Percentiles rank a stretch among this genome's conserved stretches.
phyloP scores from a whole-genome alignment of 2,113 vertebrate genomes.

The Oxyura jamaicensis region DNA sequence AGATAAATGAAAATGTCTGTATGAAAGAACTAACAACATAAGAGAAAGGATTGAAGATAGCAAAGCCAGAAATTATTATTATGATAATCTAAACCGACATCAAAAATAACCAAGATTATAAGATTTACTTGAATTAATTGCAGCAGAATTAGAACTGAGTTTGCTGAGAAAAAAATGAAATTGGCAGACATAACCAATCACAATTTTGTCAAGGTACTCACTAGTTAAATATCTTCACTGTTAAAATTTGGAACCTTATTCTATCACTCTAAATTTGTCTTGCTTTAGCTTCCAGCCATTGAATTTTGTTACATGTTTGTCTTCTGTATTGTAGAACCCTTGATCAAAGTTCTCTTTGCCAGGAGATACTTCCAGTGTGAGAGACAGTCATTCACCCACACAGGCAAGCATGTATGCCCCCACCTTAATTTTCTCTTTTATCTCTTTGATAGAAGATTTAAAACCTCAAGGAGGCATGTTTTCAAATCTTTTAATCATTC shows the following conservation, averaged over 20 bases:
- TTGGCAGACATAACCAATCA: background rate
- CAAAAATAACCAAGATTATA: background rate
- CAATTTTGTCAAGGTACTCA: background rate
- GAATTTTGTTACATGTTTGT: constrained; percentile 46
- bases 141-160: background rate
- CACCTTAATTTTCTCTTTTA: constrained; percentile 21
- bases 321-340: background rate
- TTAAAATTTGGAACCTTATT: constrained; percentile 6
- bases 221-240: background rate
- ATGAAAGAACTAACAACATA: background rate
- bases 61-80: background rate
- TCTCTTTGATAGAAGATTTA: constrained; percentile 37
- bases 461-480: background rate
- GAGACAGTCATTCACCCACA: background rate
- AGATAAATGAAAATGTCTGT: background rate
- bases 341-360: constrained; percentile 55
- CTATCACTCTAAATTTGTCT: constrained; percentile 17
- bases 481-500: background rate
- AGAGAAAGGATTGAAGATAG: background rate
- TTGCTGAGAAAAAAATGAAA: background rate
- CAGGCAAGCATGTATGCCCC: background rate
- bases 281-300: background rate
- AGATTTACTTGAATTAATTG: background rate
- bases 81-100: background rate
- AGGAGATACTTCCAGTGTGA: constrained; percentile 1